These are phyloP conservation scores for Lasioglossum pauxillum DNA, from an alignment of 2,888 invertebrate genomes.

Conservation along the genomic window DNA sequence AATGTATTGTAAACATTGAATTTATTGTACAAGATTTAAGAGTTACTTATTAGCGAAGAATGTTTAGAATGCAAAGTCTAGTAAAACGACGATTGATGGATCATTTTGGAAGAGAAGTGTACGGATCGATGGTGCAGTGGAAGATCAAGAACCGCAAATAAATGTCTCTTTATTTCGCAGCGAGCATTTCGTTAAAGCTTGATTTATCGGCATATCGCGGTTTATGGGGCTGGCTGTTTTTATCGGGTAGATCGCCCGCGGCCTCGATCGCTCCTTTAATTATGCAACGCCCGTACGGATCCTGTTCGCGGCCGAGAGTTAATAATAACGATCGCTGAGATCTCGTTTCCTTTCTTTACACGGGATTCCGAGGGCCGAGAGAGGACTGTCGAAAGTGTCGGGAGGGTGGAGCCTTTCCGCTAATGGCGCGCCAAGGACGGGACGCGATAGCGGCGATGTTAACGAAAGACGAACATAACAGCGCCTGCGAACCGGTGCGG, in stretches of 20 bases:
- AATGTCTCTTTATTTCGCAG: constrained; percentile 77
- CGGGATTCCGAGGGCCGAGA: constrained; percentile 18
- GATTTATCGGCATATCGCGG: constrained; percentile 62
- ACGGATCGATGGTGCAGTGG: not conserved
- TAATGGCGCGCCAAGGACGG: constrained; percentile 17
- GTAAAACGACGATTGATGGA: not conserved
- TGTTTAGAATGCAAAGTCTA: not conserved
- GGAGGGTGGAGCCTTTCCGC: constrained; percentile 23
- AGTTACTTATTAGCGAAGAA: not conserved
- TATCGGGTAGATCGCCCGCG: constrained; percentile 47
- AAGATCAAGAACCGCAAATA: constrained; percentile 71
- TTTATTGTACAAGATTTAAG: too few relatives aligned
- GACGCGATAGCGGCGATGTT: constrained; percentile 1
- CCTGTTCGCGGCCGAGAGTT: constrained; percentile 33
- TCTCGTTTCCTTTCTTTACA: constrained; percentile 37
- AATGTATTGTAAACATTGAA: too few relatives aligned
- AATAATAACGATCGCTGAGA: constrained; percentile 44
- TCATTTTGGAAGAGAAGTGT: not conserved
- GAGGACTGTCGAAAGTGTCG: constrained; percentile 19
- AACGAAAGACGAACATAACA: not conserved
- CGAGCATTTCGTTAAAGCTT: constrained; percentile 62
- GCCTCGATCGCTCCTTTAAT: constrained; percentile 62
- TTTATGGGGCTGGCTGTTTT: constrained; percentile 41
- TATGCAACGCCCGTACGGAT: constrained; percentile 53
- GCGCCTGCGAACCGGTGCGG: not conserved